Evolutionary conservation across 2,113 vertebrate species (phyloP), one percentile per base, ranked within the genome.

Genomic region (Stegostoma tigrinum): DNA sequence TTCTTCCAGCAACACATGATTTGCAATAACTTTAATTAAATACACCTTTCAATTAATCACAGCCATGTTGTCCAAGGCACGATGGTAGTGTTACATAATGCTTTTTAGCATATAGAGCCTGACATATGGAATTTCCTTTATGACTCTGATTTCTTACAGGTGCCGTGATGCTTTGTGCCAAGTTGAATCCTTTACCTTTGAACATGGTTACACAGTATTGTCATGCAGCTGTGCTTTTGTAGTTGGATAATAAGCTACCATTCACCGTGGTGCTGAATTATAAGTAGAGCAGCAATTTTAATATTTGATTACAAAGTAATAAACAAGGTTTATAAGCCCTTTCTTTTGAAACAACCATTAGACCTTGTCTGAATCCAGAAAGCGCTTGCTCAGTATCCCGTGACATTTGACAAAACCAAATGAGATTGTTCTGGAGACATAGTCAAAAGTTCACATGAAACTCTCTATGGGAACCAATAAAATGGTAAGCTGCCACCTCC

Each of bases 21-120:
- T 66, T 67, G 34, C 17, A 66, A 38, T 38, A 19, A 93, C 30
- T 90, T 90, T 90, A 90, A 90, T 90, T 55, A 90, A 90, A 90
- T 90, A 55, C 87, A 90, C 89, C 89, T 93, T 93, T 64, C 89
- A 91, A 66, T 91, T 66, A 91, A 91, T 91, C 89, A 93, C 34
- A 66, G 61, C 64, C 89, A 55, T 90, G 87, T 90, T 90, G 52
- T n/a, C 52, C 87, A 61, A 61, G 52, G 87, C 52, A 90, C 30
- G 14, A 12, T 68, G 66, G 38, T 52, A 95, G 42, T 30, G 24
- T 95, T 95, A 52, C n/a, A 72, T 52, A 95, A 72, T 75, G 24
- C 1, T 75, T 95, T 27, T 27, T 17, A 45, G 66, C 48, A 15
- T 38, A 30, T 17, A 72, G 68, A 95, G 68, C 48, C 23, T 52